Base-by-base conservation (phyloP, 2,113 vertebrate genomes). In the Hystrix cristata region DNA sequence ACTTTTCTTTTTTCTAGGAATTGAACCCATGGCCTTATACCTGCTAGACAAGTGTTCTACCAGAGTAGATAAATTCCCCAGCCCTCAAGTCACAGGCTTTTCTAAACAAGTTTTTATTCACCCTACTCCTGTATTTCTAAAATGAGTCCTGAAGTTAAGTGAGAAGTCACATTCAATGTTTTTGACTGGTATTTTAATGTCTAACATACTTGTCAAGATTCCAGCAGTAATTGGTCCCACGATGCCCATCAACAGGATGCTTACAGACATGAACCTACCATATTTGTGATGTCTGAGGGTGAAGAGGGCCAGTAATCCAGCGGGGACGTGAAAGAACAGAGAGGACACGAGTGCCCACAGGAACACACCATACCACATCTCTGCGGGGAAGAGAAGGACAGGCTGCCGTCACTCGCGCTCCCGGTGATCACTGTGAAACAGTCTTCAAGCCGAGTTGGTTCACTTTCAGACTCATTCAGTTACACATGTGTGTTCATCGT, bases 331-430 rank as follows among this genome's bases (percentile, higher is more conserved):
- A 98, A 99, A 99, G 93, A 99, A 98, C 91, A 99, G 98, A 1
- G 99, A 99, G 31, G 99, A 99, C 72, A 99, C 99, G 4, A 99
- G 98, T 0, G 99, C 99, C 99, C 99, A 99, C 90, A 99, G 98
- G 97, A 99, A 99, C 93, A 99, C 99, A 0, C 99, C 99, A 21
- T 99, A 99, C 99, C 99, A 99, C 99, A 99, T 99, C 98, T 99
- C 99, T 99, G 98, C 0, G 76, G 95, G 69, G 3, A 71, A 60
- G 38, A 89, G 89, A 91, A 72, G 64, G 87, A 90, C 71, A 98
- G 51, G 55, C 80, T 31, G 8, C 27, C 38, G 38, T 25, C 9
- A 72, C 16, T 2, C 8, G 7, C 38, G 27, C 78, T 27, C 57
- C 55, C 38, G 29, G 25, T 0, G 7, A 15, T 13, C 74, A 14